Percentiles rank a stretch among this genome's conserved stretches.
phyloP scores from a whole-genome alignment of 2,113 vertebrate genomes.

The Leptobrachium leishanense region DNA sequence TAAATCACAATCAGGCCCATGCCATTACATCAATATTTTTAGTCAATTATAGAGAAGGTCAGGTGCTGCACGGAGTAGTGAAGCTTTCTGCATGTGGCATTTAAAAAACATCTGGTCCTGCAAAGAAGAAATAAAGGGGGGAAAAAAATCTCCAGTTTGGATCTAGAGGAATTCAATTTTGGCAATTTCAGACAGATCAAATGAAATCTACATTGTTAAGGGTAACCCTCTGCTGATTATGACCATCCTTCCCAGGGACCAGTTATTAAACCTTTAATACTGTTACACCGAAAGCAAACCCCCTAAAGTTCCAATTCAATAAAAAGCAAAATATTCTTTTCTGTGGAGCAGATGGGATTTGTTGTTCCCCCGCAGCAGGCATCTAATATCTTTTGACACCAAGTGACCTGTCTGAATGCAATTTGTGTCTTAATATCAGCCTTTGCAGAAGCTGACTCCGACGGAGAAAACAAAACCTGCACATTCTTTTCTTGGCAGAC shows the following conservation, averaged over 20 bases:
- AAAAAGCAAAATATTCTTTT: slow-evolving; percentile 99
- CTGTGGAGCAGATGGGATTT: slow-evolving; percentile 95
- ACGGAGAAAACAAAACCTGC: slow-evolving; percentile 61
- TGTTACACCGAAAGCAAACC: slow-evolving; percentile 86
- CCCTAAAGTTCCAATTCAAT: slow-evolving; percentile 95
- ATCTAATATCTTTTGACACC: slow-evolving; percentile 97
- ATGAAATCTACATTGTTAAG: slow-evolving; percentile 86
- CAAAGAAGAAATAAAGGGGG: slow-evolving; percentile 65
- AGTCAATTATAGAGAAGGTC: slow-evolving; percentile 99
- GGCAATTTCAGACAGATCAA: slow-evolving; percentile 82
- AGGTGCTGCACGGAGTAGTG: slow-evolving; percentile 86
- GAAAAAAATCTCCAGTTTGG: slow-evolving; percentile 52
- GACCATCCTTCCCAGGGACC: slow-evolving; percentile 80
- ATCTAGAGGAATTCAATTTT: slow-evolving; percentile 77
- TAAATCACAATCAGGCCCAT: slow-evolving; percentile 99
- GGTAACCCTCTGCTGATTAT: slow-evolving; percentile 83
- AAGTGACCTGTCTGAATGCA: slow-evolving; percentile 95
- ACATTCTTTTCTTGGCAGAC: background rate
- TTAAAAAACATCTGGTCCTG: slow-evolving; percentile 91
- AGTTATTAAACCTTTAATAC: slow-evolving; percentile 76
- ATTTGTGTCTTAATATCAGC: slow-evolving; percentile 99
- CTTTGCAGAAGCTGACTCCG: slow-evolving; percentile 83
- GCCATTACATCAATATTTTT: slow-evolving; percentile 99
- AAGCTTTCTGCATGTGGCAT: slow-evolving; percentile 81
- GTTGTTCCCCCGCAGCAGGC: slow-evolving; percentile 95